These are phyloP conservation scores for Erinaceus europaeus DNA, from an alignment of 2,113 vertebrate species.

Conservation along the genomic window DNA sequence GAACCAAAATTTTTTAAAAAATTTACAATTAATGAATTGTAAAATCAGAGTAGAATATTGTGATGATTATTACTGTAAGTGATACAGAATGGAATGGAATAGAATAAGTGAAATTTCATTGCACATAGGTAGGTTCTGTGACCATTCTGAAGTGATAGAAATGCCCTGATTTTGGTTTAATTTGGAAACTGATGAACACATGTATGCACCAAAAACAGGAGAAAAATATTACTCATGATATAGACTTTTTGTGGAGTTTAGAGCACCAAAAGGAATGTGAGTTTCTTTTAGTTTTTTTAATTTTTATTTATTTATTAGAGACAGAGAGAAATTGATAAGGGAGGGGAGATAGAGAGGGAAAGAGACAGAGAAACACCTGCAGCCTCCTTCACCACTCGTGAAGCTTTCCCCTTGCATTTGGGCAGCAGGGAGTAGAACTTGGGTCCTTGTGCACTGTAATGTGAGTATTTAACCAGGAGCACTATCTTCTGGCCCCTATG, in stretches of 20 bases:
- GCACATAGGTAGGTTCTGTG: background rate
- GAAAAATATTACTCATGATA: rapidly evolving
- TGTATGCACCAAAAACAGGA: background rate
- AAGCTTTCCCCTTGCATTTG: too few relatives aligned
- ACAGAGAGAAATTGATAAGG: too few relatives aligned
- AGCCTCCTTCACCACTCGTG: too few relatives aligned
- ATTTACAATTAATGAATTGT: background rate
- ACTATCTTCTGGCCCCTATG: background rate
- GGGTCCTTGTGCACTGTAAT: too few relatives aligned
- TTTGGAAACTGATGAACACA: background rate
- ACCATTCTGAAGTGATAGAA: background rate
- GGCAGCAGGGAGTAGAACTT: too few relatives aligned
- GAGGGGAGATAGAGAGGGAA: too few relatives aligned
- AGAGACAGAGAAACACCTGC: too few relatives aligned
- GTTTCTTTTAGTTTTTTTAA: too few relatives aligned
- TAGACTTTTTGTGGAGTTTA: background rate
- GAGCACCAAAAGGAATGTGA: too few relatives aligned
- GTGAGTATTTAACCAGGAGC: too few relatives aligned
- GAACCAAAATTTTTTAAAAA: background rate
- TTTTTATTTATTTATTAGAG: too few relatives aligned
- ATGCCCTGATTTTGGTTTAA: background rate
- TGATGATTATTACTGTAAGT: background rate
- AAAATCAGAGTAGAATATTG: background rate
- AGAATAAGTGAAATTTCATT: background rate
- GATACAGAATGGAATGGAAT: background rate